These are phyloP conservation scores for Pammene fasciana DNA, from an alignment of 2,888 invertebrate species.

Conservation along the genomic window DNA sequence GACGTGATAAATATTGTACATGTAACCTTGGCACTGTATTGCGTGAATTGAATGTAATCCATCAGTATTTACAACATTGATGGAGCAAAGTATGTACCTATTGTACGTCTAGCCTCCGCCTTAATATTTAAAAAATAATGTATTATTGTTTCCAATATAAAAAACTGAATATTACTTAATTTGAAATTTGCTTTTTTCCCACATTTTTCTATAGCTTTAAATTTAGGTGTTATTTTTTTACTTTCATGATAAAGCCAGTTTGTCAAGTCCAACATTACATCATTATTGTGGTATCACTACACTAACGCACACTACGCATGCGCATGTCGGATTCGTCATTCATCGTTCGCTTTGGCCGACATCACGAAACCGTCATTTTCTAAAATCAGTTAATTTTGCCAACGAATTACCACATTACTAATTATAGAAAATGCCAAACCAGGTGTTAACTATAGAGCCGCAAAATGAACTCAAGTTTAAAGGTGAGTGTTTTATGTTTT, in stretches of 20 bases:
- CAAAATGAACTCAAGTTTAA: constrained; percentile 94
- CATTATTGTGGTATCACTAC: constrained; percentile 16
- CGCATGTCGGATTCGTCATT: constrained; percentile 70
- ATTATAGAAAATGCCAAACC: constrained; percentile 85
- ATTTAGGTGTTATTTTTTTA: constrained; percentile 1
- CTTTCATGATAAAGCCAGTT: constrained; percentile 7
- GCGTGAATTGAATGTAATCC: too few relatives aligned
- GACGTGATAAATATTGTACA: too few relatives aligned
- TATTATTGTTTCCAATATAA: too few relatives aligned
- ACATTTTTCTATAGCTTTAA: too few relatives aligned
- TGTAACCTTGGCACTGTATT: too few relatives aligned
- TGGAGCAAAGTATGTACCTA: too few relatives aligned
- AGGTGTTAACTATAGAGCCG: constrained; percentile 93
- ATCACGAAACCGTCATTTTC: constrained; percentile 66
- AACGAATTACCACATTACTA: constrained; percentile 81
- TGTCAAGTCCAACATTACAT: constrained; percentile 4
- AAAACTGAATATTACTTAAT: too few relatives aligned
- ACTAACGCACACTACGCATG: constrained; percentile 45
- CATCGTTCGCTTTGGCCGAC: constrained; percentile 71
- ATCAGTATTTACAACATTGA: too few relatives aligned
- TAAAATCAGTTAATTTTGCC: constrained; percentile 67
- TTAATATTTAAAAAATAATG: too few relatives aligned
- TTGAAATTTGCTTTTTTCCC: too few relatives aligned
- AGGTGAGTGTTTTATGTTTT: constrained; percentile 85
- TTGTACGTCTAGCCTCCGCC: too few relatives aligned